Conservation (phyloP, 2,797 vertebrate genomes). For the Cyclura pinguis region DNA sequence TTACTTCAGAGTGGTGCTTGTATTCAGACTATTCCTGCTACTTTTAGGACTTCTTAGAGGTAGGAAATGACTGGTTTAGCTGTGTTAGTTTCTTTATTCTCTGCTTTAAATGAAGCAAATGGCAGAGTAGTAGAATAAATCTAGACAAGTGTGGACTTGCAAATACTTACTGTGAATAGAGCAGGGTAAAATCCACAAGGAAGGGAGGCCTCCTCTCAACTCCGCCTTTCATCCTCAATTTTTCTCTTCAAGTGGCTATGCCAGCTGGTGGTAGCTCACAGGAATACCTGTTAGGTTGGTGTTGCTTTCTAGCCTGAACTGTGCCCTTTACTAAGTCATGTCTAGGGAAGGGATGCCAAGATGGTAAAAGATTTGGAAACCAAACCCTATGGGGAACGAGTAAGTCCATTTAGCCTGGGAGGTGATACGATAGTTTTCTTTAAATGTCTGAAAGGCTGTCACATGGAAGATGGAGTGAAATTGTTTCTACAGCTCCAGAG, state of each 20-base stretch:
- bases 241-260: background rate
- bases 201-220: background rate
- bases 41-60: background rate
- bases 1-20: background rate
- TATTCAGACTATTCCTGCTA: background rate
- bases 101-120: background rate
- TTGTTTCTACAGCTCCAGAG: no score
- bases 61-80: background rate
- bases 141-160: background rate
- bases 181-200: background rate
- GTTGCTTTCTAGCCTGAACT: no score
- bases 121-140: background rate
- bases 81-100: background rate
- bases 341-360: no score
- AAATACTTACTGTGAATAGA: background rate
- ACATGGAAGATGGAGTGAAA: no score
- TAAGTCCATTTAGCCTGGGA: no score
- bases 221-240: background rate
- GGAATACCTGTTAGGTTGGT: background rate
- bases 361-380: no score
- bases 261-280: background rate
- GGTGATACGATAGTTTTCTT: no score
- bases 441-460: no score
- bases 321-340: no score
- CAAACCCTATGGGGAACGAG: no score